Evolutionary conservation across 2,888 invertebrate species (phyloP).

Genomic region (Catotricha subobsoleta): DNA sequence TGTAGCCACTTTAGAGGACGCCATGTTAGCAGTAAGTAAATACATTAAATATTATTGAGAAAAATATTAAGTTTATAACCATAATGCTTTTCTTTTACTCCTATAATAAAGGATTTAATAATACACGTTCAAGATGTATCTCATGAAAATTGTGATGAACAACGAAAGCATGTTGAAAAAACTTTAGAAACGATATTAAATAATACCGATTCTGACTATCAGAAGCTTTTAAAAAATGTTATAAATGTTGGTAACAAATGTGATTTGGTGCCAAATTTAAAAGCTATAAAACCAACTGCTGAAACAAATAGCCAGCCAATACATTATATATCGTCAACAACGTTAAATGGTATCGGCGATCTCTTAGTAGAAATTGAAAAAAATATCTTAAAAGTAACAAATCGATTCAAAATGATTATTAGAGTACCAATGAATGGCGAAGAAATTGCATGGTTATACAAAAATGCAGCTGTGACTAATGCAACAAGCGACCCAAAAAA

Average conservation of each 20-base stretch:
- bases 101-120: conserved; percentile 48
- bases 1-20: conserved; percentile 63
- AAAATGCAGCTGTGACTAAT: conserved; percentile 39
- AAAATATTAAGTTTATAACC: background rate
- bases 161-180: conserved; percentile 46
- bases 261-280: conserved; percentile 43
- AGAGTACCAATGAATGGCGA: conserved; percentile 39
- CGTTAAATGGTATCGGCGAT: conserved; percentile 24
- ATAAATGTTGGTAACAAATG: conserved; percentile 60
- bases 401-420: conserved; percentile 33
- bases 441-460: conserved; percentile 44
- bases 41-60: background rate
- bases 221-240: conserved; percentile 32
- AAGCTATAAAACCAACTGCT: too few relatives aligned
- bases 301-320: conserved; percentile 15
- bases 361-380: conserved; percentile 21
- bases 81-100: conserved; percentile 10
- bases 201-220: conserved; percentile 23
- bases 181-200: conserved; percentile 39
- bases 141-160: conserved; percentile 48
- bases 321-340: conserved; percentile 32
- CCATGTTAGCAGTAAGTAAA: conserved; percentile 37
- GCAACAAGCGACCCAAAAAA: conserved; percentile 33
- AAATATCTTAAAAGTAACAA: conserved; percentile 34
- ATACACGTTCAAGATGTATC: conserved; percentile 64